Base-by-base conservation (phyloP, 2,113 vertebrate genomes). In the Chaetorhynchus papuensis region DNA sequence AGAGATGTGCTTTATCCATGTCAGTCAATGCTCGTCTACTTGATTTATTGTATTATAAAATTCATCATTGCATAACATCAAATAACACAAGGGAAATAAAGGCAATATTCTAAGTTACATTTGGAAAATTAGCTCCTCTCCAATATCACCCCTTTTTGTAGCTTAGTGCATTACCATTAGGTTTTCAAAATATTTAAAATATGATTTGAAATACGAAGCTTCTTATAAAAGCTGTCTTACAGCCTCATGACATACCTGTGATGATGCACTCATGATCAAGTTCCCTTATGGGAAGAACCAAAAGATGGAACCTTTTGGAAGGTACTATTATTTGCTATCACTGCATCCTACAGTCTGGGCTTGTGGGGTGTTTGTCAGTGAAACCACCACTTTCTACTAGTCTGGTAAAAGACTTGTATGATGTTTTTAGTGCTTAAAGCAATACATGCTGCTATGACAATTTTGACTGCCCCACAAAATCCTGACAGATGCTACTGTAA, bases 261-360 rank as follows among this genome's bases (percentile, higher is more conserved):
- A 37, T 49, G 15, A 24, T 53, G 26, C 8, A 74, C 1, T 69
- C 27, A 11, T 19, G 7, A 7, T 53, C 13, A 35, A 20, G 16
- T 71, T 85, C 26, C 20, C 33, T 11, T 41, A 14, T 3, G 18
- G 28, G 60, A 90, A 44, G n/a, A 50, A 35, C 13, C 22, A 68
- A 35, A 21, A 30, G 8, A 15, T 78, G 39, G 54, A 70, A 59
- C 10, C 3, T 71, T 71, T 63, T 74, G 15, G 28, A 84, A 69
- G 20, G 11, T 24, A 33, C 4, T 30, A 6, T 49, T 45, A 17
- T 26, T 59, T 2, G 0, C 35, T 66, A 3, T 54, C 3, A 7
- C 45, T 49, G 6, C 27, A 53, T 41, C 22, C 44, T n/a, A 39
- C 13, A 30, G 27, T 64, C 7, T 39, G 24, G 8, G 4, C 6